Percentiles rank a stretch among this genome's conserved stretches.
Conservation (phyloP, 1,140 invertebrate genomes). For the Arion vulgaris region DNA sequence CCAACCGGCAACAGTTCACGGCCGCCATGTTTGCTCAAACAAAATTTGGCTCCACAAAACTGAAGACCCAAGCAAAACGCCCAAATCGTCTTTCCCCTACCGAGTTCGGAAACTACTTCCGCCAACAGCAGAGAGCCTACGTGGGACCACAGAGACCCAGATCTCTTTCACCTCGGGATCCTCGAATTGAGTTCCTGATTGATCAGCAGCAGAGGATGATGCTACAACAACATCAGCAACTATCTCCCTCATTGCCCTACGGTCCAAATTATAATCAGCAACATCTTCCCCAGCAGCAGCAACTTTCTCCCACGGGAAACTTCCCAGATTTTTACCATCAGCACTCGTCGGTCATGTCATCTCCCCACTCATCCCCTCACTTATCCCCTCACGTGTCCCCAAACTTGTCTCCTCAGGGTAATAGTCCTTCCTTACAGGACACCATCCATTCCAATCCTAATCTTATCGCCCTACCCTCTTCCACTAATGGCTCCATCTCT, state of each 20-base stretch:
- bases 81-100: constrained; percentile 94
- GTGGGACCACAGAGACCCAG: constrained; percentile 76
- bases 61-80: constrained; percentile 95
- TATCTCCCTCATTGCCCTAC: constrained; percentile 55
- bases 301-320: constrained; percentile 52
- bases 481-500: constrained; percentile 36
- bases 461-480: constrained; percentile 27
- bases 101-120: constrained; percentile 76
- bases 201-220: constrained; percentile 77
- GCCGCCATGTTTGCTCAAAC: constrained; percentile 98
- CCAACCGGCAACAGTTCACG: constrained; percentile 81
- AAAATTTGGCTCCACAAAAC: constrained; percentile 98
- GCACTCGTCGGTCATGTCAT: constrained; percentile 13
- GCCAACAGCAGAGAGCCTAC: constrained; percentile 72
- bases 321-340: constrained; percentile 43
- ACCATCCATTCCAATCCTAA: constrained; percentile 39
- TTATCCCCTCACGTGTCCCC: constrained; percentile 33
- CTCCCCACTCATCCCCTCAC: constrained; percentile 29
- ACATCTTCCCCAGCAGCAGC: constrained; percentile 41
- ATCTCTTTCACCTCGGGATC: constrained; percentile 75
- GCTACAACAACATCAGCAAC: constrained; percentile 51
- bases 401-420: constrained; percentile 32
- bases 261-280: constrained; percentile 51
- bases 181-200: constrained; percentile 75
- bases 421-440: constrained; percentile 46